Evolutionary conservation across 2,113 vertebrate genomes (phyloP).

Genomic region (Chaetops frenatus): DNA sequence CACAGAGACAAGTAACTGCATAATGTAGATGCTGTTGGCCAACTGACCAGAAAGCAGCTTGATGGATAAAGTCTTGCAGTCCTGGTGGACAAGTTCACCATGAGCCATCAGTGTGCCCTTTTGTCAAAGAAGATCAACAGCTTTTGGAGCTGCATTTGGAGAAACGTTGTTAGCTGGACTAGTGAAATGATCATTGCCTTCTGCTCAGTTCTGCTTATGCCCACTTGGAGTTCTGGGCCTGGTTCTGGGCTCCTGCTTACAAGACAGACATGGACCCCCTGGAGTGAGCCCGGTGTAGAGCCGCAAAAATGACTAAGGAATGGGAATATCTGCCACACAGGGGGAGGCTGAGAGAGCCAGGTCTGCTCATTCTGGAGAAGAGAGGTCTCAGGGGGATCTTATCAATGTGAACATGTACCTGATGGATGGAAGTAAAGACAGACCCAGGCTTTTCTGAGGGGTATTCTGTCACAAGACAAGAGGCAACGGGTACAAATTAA

Average conservation of each 20-base stretch:
- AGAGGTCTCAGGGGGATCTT: background rate
- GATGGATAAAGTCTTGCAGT: background rate
- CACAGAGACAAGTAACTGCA: rapidly evolving
- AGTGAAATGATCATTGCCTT: background rate
- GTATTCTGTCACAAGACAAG: background rate
- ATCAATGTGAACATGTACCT: too few relatives aligned
- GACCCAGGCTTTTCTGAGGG: background rate
- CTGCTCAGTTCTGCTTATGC: background rate
- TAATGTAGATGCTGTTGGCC: background rate
- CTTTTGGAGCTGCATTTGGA: background rate
- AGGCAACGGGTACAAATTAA: background rate
- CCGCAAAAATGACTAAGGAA: background rate
- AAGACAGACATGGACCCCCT: background rate
- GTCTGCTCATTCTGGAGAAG: background rate
- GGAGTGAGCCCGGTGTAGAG: background rate
- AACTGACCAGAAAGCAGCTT: background rate
- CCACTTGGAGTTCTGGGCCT: background rate
- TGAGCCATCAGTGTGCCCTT: background rate
- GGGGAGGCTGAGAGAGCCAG: background rate
- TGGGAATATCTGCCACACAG: background rate
- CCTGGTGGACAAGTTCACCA: background rate
- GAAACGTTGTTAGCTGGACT: background rate
- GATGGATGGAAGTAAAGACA: background rate
- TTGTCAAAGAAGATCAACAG: background rate
- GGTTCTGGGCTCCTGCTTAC: background rate